Conservation (phyloP, 2,113 vertebrate species). For the Anhinga rufa region DNA sequence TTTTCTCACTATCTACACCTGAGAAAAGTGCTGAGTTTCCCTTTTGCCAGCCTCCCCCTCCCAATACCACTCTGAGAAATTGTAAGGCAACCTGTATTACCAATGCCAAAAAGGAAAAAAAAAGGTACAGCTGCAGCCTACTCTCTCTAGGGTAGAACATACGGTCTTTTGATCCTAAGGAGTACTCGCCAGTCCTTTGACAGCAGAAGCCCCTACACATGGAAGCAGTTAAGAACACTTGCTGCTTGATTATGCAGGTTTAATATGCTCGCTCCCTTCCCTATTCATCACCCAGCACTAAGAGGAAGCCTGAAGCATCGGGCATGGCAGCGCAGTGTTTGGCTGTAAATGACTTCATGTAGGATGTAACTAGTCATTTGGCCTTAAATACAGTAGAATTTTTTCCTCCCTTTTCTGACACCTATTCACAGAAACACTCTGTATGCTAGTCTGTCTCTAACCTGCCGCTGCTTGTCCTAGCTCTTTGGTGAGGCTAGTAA, state of each 20-base stretch:
- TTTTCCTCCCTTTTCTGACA: background rate
- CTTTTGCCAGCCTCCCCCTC: background rate
- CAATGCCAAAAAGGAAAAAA: background rate
- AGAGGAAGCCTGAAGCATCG: slow-evolving; percentile 1
- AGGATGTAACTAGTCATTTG: slow-evolving; percentile 5
- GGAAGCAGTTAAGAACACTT: background rate
- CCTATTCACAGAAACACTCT: background rate
- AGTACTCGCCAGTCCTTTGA: background rate
- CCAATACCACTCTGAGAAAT: background rate
- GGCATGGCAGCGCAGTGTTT: background rate
- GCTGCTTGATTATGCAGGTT: slow-evolving; percentile 20
- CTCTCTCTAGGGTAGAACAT: background rate
- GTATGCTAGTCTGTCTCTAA: background rate
- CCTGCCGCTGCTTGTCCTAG: background rate
- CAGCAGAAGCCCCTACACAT: background rate
- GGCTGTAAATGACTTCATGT: background rate
- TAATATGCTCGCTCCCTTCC: background rate
- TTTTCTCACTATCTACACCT: background rate
- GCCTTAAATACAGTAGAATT: background rate
- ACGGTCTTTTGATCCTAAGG: background rate
- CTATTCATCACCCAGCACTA: background rate
- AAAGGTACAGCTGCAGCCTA: background rate
- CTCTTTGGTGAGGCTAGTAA: background rate
- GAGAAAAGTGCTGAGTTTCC: background rate
- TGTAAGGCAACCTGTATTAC: background rate